Evolutionary conservation across 2,888 invertebrate genomes (phyloP), one percentile per base, ranked within the genome.

Genomic region (Hanleya hanleyi): DNA sequence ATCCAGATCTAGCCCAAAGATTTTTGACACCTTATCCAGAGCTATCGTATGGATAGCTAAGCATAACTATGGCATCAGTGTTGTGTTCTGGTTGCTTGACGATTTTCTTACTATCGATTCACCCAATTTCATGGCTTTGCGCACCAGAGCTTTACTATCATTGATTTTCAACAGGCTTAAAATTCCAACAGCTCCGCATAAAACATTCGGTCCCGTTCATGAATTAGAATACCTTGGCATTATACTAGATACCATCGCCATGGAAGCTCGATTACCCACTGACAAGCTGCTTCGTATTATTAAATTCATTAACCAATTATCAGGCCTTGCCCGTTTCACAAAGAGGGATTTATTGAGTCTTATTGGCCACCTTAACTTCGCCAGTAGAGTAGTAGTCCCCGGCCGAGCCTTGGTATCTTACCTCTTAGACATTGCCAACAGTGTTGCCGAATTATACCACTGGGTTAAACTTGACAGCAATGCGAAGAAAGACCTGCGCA

Each of bases 181-280:
- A 9, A 67, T 78, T 33, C 74, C 78, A 9, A n/a, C 73, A 7
- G 70, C 76, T 15, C 18, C 22, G 0, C 70, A 75, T 26, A 77
- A 78, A 69, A 69, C 75, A 22, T 33, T 69, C 2, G 75, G 76
- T 4, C 75, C 78, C 6, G 47, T 41, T 12, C 70, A 70, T n/a
- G 37, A 32, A 6, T 33, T 78, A n/a, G 78, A 77, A 61, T 77
- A 75, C 36, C 49, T 78, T 12, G 78, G 73, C 1, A 73, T 77
- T 6, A 70, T 65, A 7, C 61, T 78, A 12, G 76, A 78, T 38
- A 62, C 75, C 9, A 15, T 38, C 5, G 66, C 66, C 12, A 75
- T 78, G 75, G 41, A 72, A 22, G 70, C 78, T 12, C 22, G 75
- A n/a, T 67, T 76, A 29, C 76, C 76, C 12, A 15, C 3, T 15